These are phyloP conservation scores for Troides helena DNA, from an alignment of 2,888 invertebrate genomes.

Conservation along the genomic window DNA sequence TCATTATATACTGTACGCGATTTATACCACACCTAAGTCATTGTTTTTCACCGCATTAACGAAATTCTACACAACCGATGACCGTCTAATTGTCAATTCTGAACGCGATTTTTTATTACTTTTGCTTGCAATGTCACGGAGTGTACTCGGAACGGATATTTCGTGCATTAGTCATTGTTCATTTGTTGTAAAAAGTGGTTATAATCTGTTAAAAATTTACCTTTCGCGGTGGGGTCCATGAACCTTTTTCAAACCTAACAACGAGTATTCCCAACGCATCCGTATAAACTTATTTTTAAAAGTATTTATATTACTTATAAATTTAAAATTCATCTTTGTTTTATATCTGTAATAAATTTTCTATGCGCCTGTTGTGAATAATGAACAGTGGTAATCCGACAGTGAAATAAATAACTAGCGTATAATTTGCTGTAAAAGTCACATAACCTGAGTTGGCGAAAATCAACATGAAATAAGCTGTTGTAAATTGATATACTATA, in stretches of 20 bases:
- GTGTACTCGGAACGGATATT: conserved; percentile 73
- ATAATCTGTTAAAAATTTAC: conserved; percentile 48
- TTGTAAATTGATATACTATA: neutral
- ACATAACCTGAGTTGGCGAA: conserved; percentile 7
- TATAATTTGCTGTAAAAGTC: conserved; percentile 35
- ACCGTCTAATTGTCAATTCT: conserved; percentile 64
- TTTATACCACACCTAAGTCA: conserved; percentile 66
- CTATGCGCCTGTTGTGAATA: conserved; percentile 31
- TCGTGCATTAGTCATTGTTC: conserved; percentile 65
- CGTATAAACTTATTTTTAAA: conserved; percentile 37
- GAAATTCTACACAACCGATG: conserved; percentile 54
- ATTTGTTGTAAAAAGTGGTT: conserved; percentile 47
- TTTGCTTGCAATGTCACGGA: conserved; percentile 67
- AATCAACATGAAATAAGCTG: neutral
- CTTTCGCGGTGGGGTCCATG: conserved; percentile 39
- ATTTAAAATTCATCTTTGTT: conserved; percentile 43
- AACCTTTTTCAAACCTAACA: conserved; percentile 33
- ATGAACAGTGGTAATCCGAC: conserved; percentile 25
- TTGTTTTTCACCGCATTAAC: conserved; percentile 70
- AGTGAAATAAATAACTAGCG: conserved; percentile 39
- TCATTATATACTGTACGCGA: conserved; percentile 56
- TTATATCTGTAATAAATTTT: conserved; percentile 43
- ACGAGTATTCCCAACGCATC: conserved; percentile 39
- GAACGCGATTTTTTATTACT: conserved; percentile 59
- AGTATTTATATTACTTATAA: conserved; percentile 40